These are phyloP conservation scores for Gambusia yucatana DNA, from an alignment of 2,797 vertebrate species.

Conservation along the genomic window DNA sequence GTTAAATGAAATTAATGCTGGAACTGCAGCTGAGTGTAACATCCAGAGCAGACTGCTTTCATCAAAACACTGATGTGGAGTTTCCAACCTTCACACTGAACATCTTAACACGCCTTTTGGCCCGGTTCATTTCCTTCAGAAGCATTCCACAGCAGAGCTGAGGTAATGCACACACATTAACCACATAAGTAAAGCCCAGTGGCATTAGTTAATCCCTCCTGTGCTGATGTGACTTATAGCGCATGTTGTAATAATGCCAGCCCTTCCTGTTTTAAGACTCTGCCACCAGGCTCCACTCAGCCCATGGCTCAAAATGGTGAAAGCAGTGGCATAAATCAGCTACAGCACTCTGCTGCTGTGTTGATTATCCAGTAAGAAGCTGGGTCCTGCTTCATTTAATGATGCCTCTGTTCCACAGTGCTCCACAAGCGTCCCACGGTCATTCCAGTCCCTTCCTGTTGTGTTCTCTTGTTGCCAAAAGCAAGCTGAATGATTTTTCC, in stretches of 20 bases:
- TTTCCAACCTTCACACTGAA: background rate
- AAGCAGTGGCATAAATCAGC: slow-evolving; percentile 62
- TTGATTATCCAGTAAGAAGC: slow-evolving; percentile 62
- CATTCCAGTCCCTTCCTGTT: slow-evolving; percentile 36
- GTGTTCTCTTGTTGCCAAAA: slow-evolving; percentile 29
- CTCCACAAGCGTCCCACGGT: slow-evolving; percentile 4
- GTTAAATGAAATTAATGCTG: background rate
- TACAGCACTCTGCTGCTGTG: slow-evolving; percentile 44
- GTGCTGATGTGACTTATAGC: slow-evolving; percentile 46
- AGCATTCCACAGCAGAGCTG: slow-evolving; percentile 6
- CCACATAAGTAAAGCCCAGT: slow-evolving; percentile 14
- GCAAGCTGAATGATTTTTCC: slow-evolving; percentile 45
- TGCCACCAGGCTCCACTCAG: slow-evolving; percentile 36
- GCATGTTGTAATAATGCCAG: slow-evolving; percentile 57
- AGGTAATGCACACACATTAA: slow-evolving; percentile 12
- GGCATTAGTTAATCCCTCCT: slow-evolving; percentile 48
- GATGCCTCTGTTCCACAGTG: slow-evolving; percentile 31
- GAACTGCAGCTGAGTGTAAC: background rate
- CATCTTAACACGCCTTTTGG: background rate
- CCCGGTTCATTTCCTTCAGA: background rate
- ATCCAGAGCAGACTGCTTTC: background rate
- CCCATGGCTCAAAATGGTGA: slow-evolving; percentile 50
- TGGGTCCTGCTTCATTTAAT: slow-evolving; percentile 45
- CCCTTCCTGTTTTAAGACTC: slow-evolving; percentile 41
- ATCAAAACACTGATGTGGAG: background rate